Base-by-base conservation (phyloP, 2,797 vertebrate species). In the Artibeus lituratus region DNA sequence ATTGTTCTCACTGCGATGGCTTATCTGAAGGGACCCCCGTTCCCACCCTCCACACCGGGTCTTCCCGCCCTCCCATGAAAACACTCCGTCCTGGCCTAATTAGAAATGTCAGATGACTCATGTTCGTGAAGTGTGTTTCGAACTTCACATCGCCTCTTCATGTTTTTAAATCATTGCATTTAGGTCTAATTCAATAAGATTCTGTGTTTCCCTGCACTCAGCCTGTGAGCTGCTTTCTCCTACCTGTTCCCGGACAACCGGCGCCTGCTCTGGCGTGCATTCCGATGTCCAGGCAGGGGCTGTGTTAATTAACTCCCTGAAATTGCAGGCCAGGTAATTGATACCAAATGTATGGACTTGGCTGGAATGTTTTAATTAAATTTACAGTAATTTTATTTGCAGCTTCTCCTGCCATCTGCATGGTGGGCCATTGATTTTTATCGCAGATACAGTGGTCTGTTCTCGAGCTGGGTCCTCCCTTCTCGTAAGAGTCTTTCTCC, bases 181-280 rank as follows among this genome's bases (percentile, higher is more conserved):
- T 98, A 87, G 95, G 78, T 96, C 81, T 96, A 94, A 98, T 97
- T 97, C 94, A 94, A 78, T 97, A 90, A 96, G 96, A 82, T 90
- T 73, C 67, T 96, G 80, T 92, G 95, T 98, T 98, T 98, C 95
- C 92, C 97, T 98, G 92, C 67, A 73, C 98, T 97, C 98, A 78
- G 96, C 98, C 97, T 96, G 92, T 24, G 97, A 94, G 90, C 97
- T 95, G 95, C 91, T 93, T 95, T 91, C 18, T 42, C 69, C 94
- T 97, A 97, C 92, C 97, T 98, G 98, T 98, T 98, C 98, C 97
- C 98, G 91, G 98, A 98, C 98, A 98, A 98, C 98, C 98, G 92
- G 97, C 51, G 65, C 94, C 86, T 76, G 93, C 97, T 95, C 95
- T 77, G 97, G 97, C 83, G 84, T 88, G 65, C 9, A 12, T 96